Evolutionary conservation across 2,113 vertebrate species (phyloP), one percentile per base, ranked within the genome.

Genomic region (Neotoma lepida): DNA sequence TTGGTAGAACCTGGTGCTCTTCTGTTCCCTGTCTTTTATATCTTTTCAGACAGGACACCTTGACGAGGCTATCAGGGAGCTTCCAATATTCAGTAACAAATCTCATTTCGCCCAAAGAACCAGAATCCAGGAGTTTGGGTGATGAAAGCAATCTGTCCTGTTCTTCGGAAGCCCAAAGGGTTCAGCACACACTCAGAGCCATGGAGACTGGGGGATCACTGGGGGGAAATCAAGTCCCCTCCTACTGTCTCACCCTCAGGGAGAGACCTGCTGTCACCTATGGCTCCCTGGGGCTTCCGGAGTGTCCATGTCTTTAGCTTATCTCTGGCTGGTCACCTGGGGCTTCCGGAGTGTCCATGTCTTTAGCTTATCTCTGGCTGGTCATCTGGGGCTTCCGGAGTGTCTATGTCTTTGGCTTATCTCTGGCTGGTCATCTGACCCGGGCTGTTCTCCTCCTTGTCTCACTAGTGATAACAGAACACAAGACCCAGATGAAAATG

Each of bases 221-320:
- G 28, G 3, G 56, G 20, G 61, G 24, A 26, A 35, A 3, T 54
- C 30, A 2, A 66, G 30, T 18, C 39, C 7, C 51, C 51, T 9
- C 22, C 9, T 4, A 26, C 0, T 39, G 0, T 7, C 30, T 0
- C 4, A 1, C 6, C 2, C 82, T 26, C 39, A 0, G 44, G 7
- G 26, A 81, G 39, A 61, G 54, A 49, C 76, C 56, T 22, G 89
- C 7, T 18, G 4, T 12, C 0, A 35, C 24, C 12, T 18, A n/a
- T 1, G n/a, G 2, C 22, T 46, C 61, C 51, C 44, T 24, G 68
- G 58, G 13, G 8, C 68, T 28, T 0, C 6, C 9, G 12, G 24
- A 0, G 6, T 3, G 51, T 78, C 33, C 14, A 17, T 26, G 24
- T 61, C 7, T 24, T 61, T 61, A 61, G 58, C 58, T 51, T 13